These are phyloP conservation scores for Phyllostomus hastatus DNA, from an alignment of 2,113 vertebrate genomes.

Conservation along the genomic window DNA sequence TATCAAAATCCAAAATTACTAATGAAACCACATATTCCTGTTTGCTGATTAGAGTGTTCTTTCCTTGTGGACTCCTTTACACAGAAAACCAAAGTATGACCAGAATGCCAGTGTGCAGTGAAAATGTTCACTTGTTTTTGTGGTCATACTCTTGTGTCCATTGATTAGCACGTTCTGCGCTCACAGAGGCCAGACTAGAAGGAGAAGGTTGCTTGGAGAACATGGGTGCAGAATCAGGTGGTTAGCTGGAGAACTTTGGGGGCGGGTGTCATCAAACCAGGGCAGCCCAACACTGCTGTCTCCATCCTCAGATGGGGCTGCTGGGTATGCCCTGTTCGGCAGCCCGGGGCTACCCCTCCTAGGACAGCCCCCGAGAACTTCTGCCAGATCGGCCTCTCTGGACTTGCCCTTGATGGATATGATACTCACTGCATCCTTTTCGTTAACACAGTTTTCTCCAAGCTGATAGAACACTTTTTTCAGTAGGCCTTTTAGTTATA, in stretches of 20 bases:
- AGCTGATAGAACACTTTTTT: background rate
- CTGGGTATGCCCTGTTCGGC: rapidly evolving
- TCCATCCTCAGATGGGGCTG: background rate
- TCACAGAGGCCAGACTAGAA: background rate
- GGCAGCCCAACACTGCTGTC: background rate
- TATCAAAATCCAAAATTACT: background rate
- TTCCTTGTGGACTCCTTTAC: background rate
- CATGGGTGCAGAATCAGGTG: background rate
- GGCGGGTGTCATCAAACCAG: background rate
- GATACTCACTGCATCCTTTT: background rate
- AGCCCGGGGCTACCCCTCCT: background rate
- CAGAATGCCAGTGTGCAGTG: background rate
- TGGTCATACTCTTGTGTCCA: background rate
- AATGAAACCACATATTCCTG: background rate
- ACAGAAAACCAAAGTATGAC: background rate
- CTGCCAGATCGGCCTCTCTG: background rate
- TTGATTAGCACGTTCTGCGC: background rate
- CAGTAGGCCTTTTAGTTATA: background rate
- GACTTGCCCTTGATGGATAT: background rate
- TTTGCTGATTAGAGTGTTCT: background rate
- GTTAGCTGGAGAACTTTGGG: background rate
- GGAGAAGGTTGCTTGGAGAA: background rate
- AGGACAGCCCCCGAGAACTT: background rate
- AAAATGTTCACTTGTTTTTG: background rate
- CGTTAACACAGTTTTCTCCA: background rate